Conservation (phyloP, 2,113 vertebrate genomes). For the Morphnarchus princeps region DNA sequence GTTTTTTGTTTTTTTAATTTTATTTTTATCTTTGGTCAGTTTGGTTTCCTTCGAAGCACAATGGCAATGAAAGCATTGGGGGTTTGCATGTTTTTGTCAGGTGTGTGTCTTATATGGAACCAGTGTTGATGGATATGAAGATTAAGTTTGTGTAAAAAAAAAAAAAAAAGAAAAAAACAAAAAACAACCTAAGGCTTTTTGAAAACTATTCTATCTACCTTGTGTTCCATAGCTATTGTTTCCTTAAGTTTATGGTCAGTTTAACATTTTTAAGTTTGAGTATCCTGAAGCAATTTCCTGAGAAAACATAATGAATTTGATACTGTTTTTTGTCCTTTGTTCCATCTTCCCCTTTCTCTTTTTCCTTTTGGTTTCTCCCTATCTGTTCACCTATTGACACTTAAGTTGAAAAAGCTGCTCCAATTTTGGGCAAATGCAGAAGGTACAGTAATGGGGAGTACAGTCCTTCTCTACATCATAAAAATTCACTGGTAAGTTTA, state of each 20-base stretch:
- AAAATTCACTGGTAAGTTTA: conserved; percentile 7
- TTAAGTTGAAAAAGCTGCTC: conserved; percentile 29
- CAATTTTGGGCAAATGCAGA: neutral
- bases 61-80: conserved; percentile 10
- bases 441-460: conserved; percentile 11
- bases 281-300: neutral
- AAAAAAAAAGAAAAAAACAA: too few relatives aligned
- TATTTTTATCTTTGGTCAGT: neutral
- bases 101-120: conserved; percentile 41
- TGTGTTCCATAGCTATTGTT: conserved; percentile 29
- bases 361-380: neutral
- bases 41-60: conserved; percentile 48
- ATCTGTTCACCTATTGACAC: neutral
- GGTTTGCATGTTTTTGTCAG: conserved; percentile 55
- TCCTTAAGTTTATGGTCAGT: neutral
- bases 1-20: neutral
- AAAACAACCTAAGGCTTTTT: neutral
- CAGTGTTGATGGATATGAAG: conserved; percentile 12
- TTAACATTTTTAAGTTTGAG: neutral
- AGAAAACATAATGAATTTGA: neutral
- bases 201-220: neutral
- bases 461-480: neutral
- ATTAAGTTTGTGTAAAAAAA: neutral
- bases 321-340: neutral
- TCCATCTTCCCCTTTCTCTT: neutral